Evolutionary conservation across 2,113 vertebrate genomes (phyloP), one percentile per base, ranked within the genome.

Genomic region (Ginglymostoma cirratum): DNA sequence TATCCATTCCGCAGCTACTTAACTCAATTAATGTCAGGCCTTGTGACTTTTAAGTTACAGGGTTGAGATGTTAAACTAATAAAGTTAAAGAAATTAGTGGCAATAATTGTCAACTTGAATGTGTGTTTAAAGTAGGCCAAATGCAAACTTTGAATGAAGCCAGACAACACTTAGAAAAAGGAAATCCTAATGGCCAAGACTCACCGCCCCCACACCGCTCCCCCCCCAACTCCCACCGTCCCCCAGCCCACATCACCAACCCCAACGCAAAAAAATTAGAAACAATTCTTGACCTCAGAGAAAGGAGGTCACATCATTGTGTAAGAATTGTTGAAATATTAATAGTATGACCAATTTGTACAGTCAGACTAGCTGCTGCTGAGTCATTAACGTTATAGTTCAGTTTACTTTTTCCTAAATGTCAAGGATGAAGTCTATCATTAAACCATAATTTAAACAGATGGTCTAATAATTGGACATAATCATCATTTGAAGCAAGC

Each of bases 11-110:
- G 24, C 24, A 76, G 69, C 42, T 27, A 15, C 45, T 95, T 52
- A 95, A 95, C 15, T 5, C 27, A 70, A 72, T 95, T 95, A 95
- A 5, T 52, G 45, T 34, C 69, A 30, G 94, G 23, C 94, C 38
- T 95, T 70, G 67, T 76, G 69, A 95, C 94, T 30, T 95, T 72
- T 48, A 42, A 95, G 69, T 94, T 2, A 38, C 70, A 24, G 92
- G 69, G n/a, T 72, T 52, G 27, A 95, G 52, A 95, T 76, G 69
- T 95, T 95, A 72, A 72, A 95, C 94, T 30, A 95, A 95, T 95
- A 52, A 72, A 52, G 42, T 48, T 93, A 38, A 38, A 93, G 34
- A 93, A 66, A 93, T 93, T 38, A 93, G 61, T 93, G 48, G 45
- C 69, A 95, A 48, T 45, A 52, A 72, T 95, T 95, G 94, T 76